phyloP scores from a whole-genome alignment of 2,113 vertebrate species.

The Lasiurus borealis region DNA sequence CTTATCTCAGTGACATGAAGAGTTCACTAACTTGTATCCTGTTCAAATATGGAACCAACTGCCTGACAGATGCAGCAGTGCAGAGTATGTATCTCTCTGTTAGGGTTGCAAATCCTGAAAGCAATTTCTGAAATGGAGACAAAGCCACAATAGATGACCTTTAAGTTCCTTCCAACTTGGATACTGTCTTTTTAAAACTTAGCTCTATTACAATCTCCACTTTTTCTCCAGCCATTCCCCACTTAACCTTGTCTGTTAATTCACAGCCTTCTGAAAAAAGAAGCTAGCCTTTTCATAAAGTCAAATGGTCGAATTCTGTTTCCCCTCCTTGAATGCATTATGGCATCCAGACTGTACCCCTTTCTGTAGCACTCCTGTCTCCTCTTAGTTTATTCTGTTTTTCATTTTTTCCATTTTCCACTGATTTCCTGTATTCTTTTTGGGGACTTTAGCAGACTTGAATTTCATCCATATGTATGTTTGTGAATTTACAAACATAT shows the following conservation, averaged over 20 bases:
- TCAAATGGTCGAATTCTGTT: background rate
- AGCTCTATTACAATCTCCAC: background rate
- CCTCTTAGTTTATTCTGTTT: background rate
- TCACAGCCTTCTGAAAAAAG: background rate
- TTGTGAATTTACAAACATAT: background rate
- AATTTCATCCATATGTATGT: background rate
- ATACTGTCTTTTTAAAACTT: background rate
- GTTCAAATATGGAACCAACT: background rate
- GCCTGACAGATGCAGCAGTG: background rate
- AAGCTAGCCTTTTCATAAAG: background rate
- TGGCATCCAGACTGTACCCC: background rate
- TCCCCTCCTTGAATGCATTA: background rate
- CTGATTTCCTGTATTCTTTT: background rate
- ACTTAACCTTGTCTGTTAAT: background rate
- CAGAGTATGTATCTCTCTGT: background rate
- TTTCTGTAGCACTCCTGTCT: constrained; percentile 16
- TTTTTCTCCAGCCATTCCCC: background rate
- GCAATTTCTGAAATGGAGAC: background rate
- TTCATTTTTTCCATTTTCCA: background rate
- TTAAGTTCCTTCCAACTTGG: background rate
- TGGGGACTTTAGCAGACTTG: background rate
- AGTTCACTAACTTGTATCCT: background rate
- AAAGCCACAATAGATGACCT: background rate
- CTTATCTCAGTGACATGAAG: background rate
- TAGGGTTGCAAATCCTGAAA: background rate